A percentile compares a stretch with the other conserved stretches of the same genome.
Conservation (phyloP, 2,888 invertebrate species). For the Pyrrhia umbra region DNA sequence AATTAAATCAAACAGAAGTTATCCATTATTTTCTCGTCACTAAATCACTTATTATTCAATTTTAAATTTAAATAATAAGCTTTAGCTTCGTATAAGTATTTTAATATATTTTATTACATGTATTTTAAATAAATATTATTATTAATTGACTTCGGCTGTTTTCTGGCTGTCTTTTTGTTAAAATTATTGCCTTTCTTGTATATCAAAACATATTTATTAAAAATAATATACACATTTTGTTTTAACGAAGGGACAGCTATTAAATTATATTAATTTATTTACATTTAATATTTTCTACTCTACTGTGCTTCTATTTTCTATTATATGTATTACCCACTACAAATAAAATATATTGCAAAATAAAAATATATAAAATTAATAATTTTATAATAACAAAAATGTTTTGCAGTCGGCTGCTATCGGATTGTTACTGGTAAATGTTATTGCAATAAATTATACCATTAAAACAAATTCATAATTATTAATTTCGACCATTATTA, state of each 20-base stretch:
- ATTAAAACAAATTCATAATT: conserved; percentile 70
- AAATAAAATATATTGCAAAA: conserved; percentile 60
- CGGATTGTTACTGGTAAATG: conserved; percentile 94
- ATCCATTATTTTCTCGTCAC: conserved; percentile 23
- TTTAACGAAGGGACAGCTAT: conserved; percentile 39
- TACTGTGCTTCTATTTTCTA: conserved; percentile 59
- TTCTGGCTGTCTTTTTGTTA: conserved; percentile 47
- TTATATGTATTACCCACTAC: conserved; percentile 55
- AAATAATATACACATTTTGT: background rate
- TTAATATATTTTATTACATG: conserved; percentile 38
- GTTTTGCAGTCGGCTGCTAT: conserved; percentile 93
- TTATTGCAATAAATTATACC: conserved; percentile 67
- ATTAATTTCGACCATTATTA: conserved; percentile 68
- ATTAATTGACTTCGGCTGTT: conserved; percentile 37
- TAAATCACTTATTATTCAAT: conserved; percentile 21
- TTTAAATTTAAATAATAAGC: conserved; percentile 38
- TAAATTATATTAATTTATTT: conserved; percentile 35
- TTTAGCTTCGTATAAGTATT: conserved; percentile 51
- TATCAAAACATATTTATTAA: background rate
- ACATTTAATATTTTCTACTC: conserved; percentile 37
- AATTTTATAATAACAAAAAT: conserved; percentile 77
- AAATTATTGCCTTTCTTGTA: conserved; percentile 24
- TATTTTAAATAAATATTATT: conserved; percentile 46
- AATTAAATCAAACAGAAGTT: background rate
- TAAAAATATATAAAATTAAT: conserved; percentile 74